Evolutionary conservation across 2,113 vertebrate species (phyloP), one percentile per base, ranked within the genome.

Genomic region (Centropus unirufus): DNA sequence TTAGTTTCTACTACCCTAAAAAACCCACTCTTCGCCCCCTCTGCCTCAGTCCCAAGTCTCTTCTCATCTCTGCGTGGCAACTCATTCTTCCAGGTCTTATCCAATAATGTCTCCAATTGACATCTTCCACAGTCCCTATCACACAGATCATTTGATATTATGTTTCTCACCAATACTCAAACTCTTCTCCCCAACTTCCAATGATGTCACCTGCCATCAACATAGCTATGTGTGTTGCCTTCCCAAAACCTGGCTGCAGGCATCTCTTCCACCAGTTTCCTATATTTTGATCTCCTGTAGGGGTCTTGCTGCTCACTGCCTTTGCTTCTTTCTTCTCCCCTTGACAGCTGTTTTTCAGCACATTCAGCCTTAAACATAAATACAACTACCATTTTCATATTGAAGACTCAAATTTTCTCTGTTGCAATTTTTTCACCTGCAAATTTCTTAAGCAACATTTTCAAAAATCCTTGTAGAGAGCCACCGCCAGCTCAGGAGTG

Each of bases 181-280:
- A 72, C 11, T 54, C 79, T 87, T 16, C 3, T n/a, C 18, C 18
- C 13, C 46, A 36, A 74, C 77, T 84, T 70, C 59, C 68, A 67
- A 1, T 17, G 2, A 74, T 4, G 42, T 22, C n/a, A 89, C 12
- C n/a, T 24, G 73, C 36, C 27, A 62, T 52, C 51, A 19, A 17
- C 19, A 73, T 1, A 59, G 29, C 14, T 27, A 30, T 9, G 5
- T 0, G 0, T 10, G 29, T 34, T 58, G 32, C 32, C 63, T 68
- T 58, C 57, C 44, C 24, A 40, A 84, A 78, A 49, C 16, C 22
- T 7, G 49, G 30, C n/a, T 67, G 34, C 32, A 78, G 58, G 40
- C 22, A 82, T 18, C 12, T 32, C 27, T 87, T 70, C 63, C 51
- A 72, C 12, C 44, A 26, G 27, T 42, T 75, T 54, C 57, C 44